A percentile compares a stretch with the other conserved stretches of the same genome.
Conservation (phyloP, 2,888 invertebrate species). For the Rhimphoctona megacephalus region DNA sequence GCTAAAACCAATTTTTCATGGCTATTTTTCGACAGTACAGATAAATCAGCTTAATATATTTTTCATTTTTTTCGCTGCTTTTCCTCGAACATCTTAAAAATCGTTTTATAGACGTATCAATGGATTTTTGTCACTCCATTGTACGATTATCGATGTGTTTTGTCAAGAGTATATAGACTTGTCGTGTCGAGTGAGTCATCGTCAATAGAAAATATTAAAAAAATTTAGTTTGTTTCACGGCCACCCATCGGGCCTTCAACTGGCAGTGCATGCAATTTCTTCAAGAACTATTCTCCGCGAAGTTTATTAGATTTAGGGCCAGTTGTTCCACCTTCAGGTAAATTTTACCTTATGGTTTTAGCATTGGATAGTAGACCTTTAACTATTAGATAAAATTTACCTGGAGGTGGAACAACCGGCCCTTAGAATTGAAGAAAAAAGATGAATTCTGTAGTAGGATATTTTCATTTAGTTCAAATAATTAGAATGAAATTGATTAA, state of each 20-base stretch:
- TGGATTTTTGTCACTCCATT: conserved; percentile 5
- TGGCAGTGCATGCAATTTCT: not conserved
- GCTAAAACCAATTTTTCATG: conserved; percentile 13
- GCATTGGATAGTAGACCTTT: too few relatives aligned
- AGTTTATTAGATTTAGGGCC: too few relatives aligned
- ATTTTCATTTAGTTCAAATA: not conserved
- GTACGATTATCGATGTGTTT: conserved; percentile 28
- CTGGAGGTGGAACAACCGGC: too few relatives aligned
- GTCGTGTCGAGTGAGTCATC: not conserved
- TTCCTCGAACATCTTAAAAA: not conserved
- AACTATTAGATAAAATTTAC: too few relatives aligned
- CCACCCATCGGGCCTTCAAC: not conserved
- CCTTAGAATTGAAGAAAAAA: too few relatives aligned
- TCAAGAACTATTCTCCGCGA: not conserved
- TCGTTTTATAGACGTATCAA: not conserved
- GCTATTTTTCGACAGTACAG: not conserved
- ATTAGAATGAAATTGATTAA: not conserved
- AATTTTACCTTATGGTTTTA: too few relatives aligned
- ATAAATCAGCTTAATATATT: not conserved
- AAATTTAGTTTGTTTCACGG: not conserved
- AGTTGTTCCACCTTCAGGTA: too few relatives aligned
- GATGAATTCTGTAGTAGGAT: not conserved
- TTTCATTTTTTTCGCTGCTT: not conserved
- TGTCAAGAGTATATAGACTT: not conserved
- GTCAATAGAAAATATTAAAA: not conserved